phyloP scores from a whole-genome alignment of 2,113 vertebrate genomes.

The Heterotilapia buettikoferi region DNA sequence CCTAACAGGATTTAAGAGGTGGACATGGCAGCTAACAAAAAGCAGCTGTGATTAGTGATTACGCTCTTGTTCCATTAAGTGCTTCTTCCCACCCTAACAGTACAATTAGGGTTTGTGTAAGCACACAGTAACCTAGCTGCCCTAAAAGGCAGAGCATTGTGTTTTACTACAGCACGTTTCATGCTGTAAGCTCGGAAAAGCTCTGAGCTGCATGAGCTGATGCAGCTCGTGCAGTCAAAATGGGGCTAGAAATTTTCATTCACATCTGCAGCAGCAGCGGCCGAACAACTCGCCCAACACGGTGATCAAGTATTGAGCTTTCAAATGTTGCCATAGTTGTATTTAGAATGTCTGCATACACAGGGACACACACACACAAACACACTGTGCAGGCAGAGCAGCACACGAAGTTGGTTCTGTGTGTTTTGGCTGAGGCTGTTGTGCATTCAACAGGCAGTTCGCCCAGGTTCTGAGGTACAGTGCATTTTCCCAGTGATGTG shows the following conservation, averaged over 20 bases:
- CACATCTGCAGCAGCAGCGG: background rate
- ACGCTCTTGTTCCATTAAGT: background rate
- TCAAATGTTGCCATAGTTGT: constrained; percentile 37
- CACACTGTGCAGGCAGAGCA: constrained; percentile 18
- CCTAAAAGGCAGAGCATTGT: background rate
- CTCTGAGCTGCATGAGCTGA: background rate
- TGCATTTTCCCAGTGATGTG: constrained; percentile 66
- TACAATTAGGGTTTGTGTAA: background rate
- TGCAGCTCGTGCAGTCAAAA: background rate
- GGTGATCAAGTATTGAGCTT: constrained; percentile 16
- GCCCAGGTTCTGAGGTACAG: constrained; percentile 62
- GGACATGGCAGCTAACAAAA: background rate
- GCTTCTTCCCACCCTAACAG: background rate
- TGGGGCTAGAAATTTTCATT: constrained; percentile 14
- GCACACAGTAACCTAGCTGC: background rate
- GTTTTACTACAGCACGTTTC: background rate
- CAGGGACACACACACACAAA: background rate
- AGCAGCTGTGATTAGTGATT: background rate
- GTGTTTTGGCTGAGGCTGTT: constrained; percentile 63
- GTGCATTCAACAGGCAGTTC: constrained; percentile 64
- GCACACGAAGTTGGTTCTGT: constrained; percentile 48
- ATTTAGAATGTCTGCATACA: background rate
- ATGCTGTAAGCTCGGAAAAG: background rate
- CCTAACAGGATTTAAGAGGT: background rate
- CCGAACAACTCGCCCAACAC: background rate